Conservation (phyloP, 2,888 invertebrate genomes). For the Dendrolimus pini region DNA sequence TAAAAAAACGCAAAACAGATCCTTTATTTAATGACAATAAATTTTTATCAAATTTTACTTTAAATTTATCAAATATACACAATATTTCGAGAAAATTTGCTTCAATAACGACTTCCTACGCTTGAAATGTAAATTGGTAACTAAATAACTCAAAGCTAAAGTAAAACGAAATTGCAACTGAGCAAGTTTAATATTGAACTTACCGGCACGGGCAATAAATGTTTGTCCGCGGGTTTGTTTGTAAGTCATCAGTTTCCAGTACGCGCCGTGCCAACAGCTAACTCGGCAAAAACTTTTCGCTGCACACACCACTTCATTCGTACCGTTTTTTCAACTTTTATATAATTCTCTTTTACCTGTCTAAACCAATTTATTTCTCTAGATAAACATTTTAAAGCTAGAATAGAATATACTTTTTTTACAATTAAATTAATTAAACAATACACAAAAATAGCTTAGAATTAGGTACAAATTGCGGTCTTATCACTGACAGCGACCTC, state of each 20-base stretch:
- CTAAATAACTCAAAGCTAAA: background rate
- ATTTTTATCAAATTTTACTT: too few relatives aligned
- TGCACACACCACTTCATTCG: background rate
- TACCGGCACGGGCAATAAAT: background rate
- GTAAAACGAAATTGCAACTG: too few relatives aligned
- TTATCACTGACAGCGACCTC: too few relatives aligned
- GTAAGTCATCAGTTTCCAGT: slow-evolving; percentile 1
- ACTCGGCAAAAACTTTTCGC: background rate
- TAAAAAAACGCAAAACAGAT: too few relatives aligned
- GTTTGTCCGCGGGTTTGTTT: background rate
- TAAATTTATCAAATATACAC: background rate
- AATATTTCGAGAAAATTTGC: background rate
- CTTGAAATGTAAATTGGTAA: background rate
- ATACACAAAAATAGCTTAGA: background rate
- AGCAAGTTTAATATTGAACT: background rate
- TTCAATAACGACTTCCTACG: background rate
- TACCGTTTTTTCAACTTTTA: background rate
- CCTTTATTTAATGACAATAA: too few relatives aligned
- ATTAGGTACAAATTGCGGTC: too few relatives aligned
- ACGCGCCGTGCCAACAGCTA: background rate
- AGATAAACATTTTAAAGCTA: background rate
- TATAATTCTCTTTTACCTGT: background rate
- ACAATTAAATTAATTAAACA: background rate
- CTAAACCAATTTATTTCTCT: too few relatives aligned
- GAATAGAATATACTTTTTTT: background rate